phyloP scores from a whole-genome alignment of 2,888 invertebrate genomes.

The Agrotis segetum region DNA sequence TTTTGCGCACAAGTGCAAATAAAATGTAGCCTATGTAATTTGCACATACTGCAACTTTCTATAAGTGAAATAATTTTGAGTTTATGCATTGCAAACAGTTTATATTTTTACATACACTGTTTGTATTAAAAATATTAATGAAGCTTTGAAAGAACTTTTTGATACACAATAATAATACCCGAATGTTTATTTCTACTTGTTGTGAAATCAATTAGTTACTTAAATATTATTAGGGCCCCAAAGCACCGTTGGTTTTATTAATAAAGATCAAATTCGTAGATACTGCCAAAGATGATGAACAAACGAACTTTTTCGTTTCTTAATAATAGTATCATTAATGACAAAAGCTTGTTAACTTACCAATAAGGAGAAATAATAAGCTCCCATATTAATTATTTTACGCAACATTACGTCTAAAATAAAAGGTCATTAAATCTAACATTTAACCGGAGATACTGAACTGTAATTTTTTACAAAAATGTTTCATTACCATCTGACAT shows the following conservation, averaged over 20 bases:
- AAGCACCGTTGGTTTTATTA: not conserved
- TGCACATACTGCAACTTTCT: no score
- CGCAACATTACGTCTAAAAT: constrained; percentile 30
- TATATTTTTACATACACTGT: no score
- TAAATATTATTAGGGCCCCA: no score
- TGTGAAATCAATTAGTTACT: no score
- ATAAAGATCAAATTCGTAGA: not conserved
- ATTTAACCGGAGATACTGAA: constrained; percentile 56
- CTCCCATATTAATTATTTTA: constrained; percentile 35
- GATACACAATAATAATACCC: no score
- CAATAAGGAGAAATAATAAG: constrained; percentile 8
- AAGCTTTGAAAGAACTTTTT: no score
- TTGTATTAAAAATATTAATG: no score
- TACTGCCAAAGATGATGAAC: not conserved
- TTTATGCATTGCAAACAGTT: no score
- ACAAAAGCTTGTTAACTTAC: not conserved
- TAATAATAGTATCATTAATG: not conserved
- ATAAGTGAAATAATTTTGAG: no score
- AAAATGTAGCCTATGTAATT: no score
- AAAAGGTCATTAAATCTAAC: constrained; percentile 53
- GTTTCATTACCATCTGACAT: constrained; percentile 73
- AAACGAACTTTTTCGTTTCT: not conserved
- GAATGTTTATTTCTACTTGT: no score
- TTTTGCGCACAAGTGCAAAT: no score
- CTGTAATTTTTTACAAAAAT: constrained; percentile 67